phyloP scores from a whole-genome alignment of 37 sponge, comb jelly and placozoan genomes.

The Eunapius fragilis region DNA sequence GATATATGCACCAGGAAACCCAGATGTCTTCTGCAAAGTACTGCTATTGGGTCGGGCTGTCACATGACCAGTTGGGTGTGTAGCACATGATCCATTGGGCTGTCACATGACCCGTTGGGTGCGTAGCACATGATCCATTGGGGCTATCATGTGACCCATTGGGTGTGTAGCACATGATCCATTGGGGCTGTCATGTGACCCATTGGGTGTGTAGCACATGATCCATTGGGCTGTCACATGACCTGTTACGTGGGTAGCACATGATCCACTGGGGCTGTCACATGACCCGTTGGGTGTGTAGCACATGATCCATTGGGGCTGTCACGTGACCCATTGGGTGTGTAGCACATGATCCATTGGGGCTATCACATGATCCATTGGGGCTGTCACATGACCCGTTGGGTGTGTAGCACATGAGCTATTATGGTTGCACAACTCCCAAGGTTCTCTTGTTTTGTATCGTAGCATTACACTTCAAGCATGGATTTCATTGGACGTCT shows the following conservation, averaged over 20 bases:
- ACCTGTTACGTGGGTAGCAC: background rate
- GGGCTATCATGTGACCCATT: background rate
- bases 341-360: background rate
- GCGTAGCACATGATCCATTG: too few relatives aligned
- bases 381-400: too few relatives aligned
- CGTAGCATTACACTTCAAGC: slow-evolving; percentile 77
- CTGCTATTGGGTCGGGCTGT: background rate
- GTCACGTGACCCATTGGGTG: background rate
- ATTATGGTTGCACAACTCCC: too few relatives aligned
- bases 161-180: too few relatives aligned
- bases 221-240: too few relatives aligned
- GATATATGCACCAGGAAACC: slow-evolving; percentile 93
- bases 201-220: background rate
- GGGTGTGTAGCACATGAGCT: too few relatives aligned
- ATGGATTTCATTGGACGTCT: slow-evolving; percentile 75
- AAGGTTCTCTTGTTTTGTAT: slow-evolving; percentile 19
- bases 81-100: too few relatives aligned
- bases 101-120: background rate
- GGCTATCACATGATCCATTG: background rate
- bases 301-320: too few relatives aligned
- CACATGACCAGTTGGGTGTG: background rate
- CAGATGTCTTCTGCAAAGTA: slow-evolving; percentile 86
- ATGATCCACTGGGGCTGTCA: background rate
- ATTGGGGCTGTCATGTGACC: too few relatives aligned
- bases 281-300: background rate